Evolutionary conservation across 2,113 vertebrate species (phyloP).

Genomic region (Ameiurus melas): DNA sequence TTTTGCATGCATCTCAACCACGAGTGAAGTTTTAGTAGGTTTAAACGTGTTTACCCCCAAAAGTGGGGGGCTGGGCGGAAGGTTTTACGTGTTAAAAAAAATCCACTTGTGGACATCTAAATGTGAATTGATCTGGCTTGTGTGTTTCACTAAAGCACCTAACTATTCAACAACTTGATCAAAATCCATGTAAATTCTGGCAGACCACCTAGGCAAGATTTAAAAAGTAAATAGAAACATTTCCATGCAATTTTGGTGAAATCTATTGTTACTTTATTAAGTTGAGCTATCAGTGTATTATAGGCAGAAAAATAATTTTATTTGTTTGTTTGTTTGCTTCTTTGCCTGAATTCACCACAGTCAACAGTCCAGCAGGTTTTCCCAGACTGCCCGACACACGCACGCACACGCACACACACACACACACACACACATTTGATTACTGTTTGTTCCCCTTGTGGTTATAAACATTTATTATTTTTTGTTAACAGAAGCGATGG

Average conservation of each 20-base stretch:
- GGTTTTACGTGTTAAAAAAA: too few species aligned
- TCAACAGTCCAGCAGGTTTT: neutral
- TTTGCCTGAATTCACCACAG: neutral
- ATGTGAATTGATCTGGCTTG: neutral
- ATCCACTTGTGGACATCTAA: neutral
- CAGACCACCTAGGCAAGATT: neutral
- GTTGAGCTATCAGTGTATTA: neutral
- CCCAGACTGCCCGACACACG: too few species aligned
- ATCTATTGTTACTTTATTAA: neutral
- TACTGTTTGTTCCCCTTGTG: neutral
- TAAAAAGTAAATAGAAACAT: neutral
- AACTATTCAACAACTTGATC: neutral
- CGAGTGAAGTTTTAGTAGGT: neutral
- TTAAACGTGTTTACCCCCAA: neutral
- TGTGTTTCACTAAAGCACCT: neutral
- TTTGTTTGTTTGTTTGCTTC: neutral
- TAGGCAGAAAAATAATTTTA: neutral
- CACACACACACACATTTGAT: neutral
- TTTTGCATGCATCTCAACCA: neutral
- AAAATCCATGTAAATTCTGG: neutral
- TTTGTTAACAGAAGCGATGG: slow-evolving; percentile 79
- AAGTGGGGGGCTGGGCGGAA: too few species aligned
- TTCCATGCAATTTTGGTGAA: neutral
- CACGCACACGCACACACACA: too few species aligned
- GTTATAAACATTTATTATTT: too few species aligned